These are phyloP conservation scores for Pseudoips prasinana DNA, from an alignment of 2,888 invertebrate genomes.

Conservation along the genomic window DNA sequence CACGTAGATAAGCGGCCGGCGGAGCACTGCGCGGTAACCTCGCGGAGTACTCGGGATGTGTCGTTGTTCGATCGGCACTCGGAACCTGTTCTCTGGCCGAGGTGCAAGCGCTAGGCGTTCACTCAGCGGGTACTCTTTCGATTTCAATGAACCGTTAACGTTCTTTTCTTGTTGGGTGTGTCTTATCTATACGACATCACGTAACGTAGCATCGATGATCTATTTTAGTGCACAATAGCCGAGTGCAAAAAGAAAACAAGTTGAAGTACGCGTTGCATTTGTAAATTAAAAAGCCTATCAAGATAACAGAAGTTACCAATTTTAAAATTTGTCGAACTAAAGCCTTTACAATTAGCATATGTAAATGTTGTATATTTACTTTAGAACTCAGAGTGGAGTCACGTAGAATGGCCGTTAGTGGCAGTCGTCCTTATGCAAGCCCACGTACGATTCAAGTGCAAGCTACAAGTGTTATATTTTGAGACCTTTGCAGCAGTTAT, in stretches of 20 bases:
- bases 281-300: too few species aligned
- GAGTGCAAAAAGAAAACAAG: slow-evolving; percentile 24
- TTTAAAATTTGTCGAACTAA: too few species aligned
- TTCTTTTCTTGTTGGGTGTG: slow-evolving; percentile 59
- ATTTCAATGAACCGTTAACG: slow-evolving; percentile 80
- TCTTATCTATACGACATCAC: slow-evolving; percentile 63
- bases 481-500: slow-evolving; percentile 23
- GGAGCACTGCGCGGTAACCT: slow-evolving; percentile 67
- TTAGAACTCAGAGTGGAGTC: slow-evolving; percentile 44
- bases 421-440: slow-evolving; percentile 56
- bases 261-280: too few species aligned
- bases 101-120: slow-evolving; percentile 43
- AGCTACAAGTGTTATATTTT: slow-evolving; percentile 31
- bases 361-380: slow-evolving; percentile 40
- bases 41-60: slow-evolving; percentile 64
- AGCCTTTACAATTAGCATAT: too few species aligned
- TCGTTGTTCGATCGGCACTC: slow-evolving; percentile 43
- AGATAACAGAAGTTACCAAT: too few species aligned
- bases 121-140: slow-evolving; percentile 64
- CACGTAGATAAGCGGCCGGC: slow-evolving; percentile 65
- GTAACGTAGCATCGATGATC: slow-evolving; percentile 41
- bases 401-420: slow-evolving; percentile 54
- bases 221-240: slow-evolving; percentile 31
- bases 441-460: slow-evolving; percentile 50
- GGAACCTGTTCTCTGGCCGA: slow-evolving; percentile 69